These are phyloP conservation scores for Dusona sp. DNA, from an alignment of 2,888 invertebrate genomes.

Conservation along the genomic window DNA sequence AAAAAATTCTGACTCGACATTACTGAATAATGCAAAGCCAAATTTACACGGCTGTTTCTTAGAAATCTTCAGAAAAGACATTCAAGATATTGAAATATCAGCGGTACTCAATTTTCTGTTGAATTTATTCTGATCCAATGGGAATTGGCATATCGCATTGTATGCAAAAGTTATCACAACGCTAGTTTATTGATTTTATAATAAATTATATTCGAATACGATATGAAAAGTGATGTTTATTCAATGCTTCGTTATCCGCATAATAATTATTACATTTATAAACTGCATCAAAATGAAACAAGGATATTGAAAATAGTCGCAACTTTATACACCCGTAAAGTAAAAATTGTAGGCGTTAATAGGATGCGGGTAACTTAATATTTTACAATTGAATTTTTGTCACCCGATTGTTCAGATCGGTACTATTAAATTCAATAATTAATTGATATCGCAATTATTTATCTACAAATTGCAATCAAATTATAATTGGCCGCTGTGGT, in stretches of 20 bases:
- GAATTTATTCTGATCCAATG: neutral
- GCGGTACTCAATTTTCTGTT: neutral
- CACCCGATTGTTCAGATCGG: neutral
- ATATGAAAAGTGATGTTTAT: slow-evolving; percentile 61
- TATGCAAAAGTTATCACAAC: slow-evolving; percentile 29
- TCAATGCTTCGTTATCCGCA: slow-evolving; percentile 63
- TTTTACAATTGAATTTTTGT: slow-evolving; percentile 53
- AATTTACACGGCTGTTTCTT: neutral
- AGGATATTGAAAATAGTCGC: slow-evolving; percentile 50
- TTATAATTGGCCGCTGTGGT: slow-evolving; percentile 88
- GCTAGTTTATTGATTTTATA: slow-evolving; percentile 46
- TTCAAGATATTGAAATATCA: neutral
- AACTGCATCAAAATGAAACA: slow-evolving; percentile 34
- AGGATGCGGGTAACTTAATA: slow-evolving; percentile 26
- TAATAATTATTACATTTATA: slow-evolving; percentile 31
- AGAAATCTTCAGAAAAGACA: neutral
- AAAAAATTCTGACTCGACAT: neutral
- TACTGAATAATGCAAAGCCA: too few species aligned
- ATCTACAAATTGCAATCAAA: slow-evolving; percentile 46
- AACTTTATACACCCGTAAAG: slow-evolving; percentile 32
- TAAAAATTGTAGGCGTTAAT: slow-evolving; percentile 38
- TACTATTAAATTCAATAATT: too few species aligned
- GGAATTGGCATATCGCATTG: slow-evolving; percentile 1
- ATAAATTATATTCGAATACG: slow-evolving; percentile 58
- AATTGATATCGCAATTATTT: too few species aligned